Evolutionary conservation across 1,140 invertebrate genomes (phyloP).

Genomic region (Leptinotarsa lineolata): DNA sequence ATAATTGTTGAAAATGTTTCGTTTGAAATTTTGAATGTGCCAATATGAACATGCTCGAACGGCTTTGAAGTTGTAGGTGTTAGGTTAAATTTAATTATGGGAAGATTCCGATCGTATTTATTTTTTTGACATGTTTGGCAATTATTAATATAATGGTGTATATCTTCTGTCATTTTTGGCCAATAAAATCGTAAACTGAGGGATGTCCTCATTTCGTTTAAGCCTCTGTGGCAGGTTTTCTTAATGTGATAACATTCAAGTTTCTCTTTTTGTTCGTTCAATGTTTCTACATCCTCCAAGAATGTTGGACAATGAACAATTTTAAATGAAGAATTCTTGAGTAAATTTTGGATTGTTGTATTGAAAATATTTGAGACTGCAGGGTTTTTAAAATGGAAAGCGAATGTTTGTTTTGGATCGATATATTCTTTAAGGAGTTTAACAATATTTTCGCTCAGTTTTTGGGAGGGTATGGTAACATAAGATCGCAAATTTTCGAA

Average conservation of each 20-base stretch:
- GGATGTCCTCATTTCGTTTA: conserved; percentile 34
- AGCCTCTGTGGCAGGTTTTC: conserved; percentile 40
- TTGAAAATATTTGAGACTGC: conserved; percentile 4
- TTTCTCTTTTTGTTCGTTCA: conserved; percentile 37
- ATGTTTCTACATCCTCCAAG: conserved; percentile 29
- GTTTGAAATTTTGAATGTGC: conserved; percentile 44
- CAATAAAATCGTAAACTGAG: conserved; percentile 37
- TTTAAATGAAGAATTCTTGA: conserved; percentile 32
- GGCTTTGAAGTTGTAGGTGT: conserved; percentile 32
- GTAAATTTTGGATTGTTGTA: conserved; percentile 33
- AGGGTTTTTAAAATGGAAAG: conserved; percentile 29
- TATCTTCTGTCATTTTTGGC: conserved; percentile 35
- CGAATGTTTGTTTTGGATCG: conserved; percentile 30
- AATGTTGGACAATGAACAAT: conserved; percentile 29
- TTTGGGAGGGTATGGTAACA: background rate
- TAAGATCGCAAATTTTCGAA: conserved; percentile 11
- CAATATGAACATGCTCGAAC: conserved; percentile 47
- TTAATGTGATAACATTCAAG: conserved; percentile 35
- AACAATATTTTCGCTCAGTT: conserved; percentile 5
- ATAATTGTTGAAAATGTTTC: conserved; percentile 44
- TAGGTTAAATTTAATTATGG: conserved; percentile 31
- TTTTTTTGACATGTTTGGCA: conserved; percentile 21
- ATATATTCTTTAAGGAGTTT: conserved; percentile 34
- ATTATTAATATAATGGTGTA: conserved; percentile 36
- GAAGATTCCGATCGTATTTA: conserved; percentile 37